A percentile compares a stretch with the other conserved stretches of the same genome.
Evolutionary conservation across 2,797 vertebrate genomes (phyloP).

Genomic region (Takifugu ocellatus): DNA sequence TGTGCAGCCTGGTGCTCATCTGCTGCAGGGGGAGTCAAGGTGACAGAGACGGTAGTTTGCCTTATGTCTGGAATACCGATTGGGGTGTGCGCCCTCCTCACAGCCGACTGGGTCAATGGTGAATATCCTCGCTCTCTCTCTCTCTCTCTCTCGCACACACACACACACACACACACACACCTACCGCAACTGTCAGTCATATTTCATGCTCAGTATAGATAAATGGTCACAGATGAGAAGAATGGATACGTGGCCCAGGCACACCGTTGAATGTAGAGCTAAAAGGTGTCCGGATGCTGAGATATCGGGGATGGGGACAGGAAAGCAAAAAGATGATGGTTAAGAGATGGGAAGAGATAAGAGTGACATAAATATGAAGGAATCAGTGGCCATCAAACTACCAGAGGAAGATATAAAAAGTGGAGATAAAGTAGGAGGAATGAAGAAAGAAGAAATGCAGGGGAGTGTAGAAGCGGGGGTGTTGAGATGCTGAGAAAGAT

Average conservation of each 20-base stretch:
- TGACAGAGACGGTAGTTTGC: slow-evolving; percentile 64
- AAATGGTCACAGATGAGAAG: slow-evolving; percentile 44
- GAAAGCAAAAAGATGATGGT: slow-evolving; percentile 1
- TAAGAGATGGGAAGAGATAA: slow-evolving; percentile 18
- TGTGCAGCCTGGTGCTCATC: slow-evolving; percentile 44
- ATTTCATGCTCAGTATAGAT: slow-evolving; percentile 44
- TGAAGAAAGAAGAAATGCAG: slow-evolving; percentile 37
- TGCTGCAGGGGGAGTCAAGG: slow-evolving; percentile 68
- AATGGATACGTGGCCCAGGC: slow-evolving; percentile 21
- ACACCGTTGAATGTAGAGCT: slow-evolving; percentile 28
- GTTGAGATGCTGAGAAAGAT: slow-evolving; percentile 57
- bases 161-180: slow-evolving; percentile 17
- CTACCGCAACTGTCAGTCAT: slow-evolving; percentile 27
- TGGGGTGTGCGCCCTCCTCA: slow-evolving; percentile 43
- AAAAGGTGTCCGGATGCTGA: slow-evolving; percentile 31
- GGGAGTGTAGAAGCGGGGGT: slow-evolving; percentile 57
- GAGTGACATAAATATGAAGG: slow-evolving; percentile 36
- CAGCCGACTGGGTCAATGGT: slow-evolving; percentile 50
- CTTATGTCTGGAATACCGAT: slow-evolving; percentile 70
- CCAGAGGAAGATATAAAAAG: slow-evolving; percentile 26
- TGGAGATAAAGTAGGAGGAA: slow-evolving; percentile 36
- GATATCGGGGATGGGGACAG: slow-evolving; percentile 17
- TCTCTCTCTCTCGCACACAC: slow-evolving; percentile 5
- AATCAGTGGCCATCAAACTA: slow-evolving; percentile 32
- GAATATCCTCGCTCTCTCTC: slow-evolving; percentile 40